Evolutionary conservation across 2,888 invertebrate species (phyloP).

Genomic region (Halocaridina rubra): DNA sequence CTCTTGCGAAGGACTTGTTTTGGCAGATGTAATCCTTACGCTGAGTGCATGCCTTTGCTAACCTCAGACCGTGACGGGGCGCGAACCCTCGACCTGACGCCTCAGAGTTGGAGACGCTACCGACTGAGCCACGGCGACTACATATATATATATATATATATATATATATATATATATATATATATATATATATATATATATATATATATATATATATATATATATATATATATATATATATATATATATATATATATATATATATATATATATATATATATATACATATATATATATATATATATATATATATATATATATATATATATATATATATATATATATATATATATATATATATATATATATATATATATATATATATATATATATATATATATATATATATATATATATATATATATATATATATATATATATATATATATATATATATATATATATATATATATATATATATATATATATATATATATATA

Average conservation of each 20-base stretch:
- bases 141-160: slow-evolving; percentile 1
- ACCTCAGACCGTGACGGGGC: no score
- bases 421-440: not conserved
- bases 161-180: slow-evolving; percentile 11
- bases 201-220: slow-evolving; percentile 28
- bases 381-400: not conserved
- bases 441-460: not conserved
- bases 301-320: slow-evolving; percentile 24
- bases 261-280: slow-evolving; percentile 25
- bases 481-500: not conserved
- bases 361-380: not conserved
- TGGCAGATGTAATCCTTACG: no score
- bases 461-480: not conserved
- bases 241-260: slow-evolving; percentile 26
- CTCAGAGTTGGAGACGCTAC: no score
- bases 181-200: slow-evolving; percentile 21
- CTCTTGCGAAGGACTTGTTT: no score
- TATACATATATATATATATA: slow-evolving; percentile 12
- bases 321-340: slow-evolving; percentile 1
- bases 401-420: not conserved
- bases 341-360: not conserved
- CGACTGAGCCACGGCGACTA: no score
- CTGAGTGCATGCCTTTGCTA: no score
- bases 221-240: slow-evolving; percentile 26
- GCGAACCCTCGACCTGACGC: no score